A percentile compares a stretch with the other conserved stretches of the same genome.
Conservation (phyloP, 2,888 invertebrate genomes). For the Napeogenes inachia region DNA sequence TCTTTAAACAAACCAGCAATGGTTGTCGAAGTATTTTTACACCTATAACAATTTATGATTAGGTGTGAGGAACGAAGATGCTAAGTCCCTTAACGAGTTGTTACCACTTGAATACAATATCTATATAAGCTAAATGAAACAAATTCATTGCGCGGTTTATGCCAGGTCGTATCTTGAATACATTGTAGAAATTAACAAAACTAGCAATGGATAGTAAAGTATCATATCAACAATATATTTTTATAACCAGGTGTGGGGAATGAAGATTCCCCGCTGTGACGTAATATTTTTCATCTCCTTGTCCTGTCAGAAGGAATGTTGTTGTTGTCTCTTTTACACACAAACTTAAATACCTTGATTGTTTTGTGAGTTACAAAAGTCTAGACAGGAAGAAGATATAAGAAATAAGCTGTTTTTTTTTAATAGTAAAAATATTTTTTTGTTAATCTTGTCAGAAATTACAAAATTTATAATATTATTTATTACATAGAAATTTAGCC, state of each 20-base stretch:
- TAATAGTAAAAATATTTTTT: too few species aligned
- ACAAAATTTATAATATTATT: too few species aligned
- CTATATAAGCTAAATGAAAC: conserved; percentile 9
- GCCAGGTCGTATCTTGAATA: neutral
- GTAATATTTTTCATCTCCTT: conserved; percentile 72
- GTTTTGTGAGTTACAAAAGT: conserved; percentile 39
- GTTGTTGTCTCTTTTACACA: conserved; percentile 66
- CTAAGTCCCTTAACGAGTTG: conserved; percentile 4
- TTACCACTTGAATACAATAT: neutral
- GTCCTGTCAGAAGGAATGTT: conserved; percentile 63
- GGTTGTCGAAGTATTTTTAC: neutral
- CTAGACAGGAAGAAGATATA: conserved; percentile 25
- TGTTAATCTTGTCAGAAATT: too few species aligned
- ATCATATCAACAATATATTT: neutral
- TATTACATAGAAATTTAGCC: too few species aligned
- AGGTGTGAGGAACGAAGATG: conserved; percentile 1
- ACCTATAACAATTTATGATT: conserved; percentile 1
- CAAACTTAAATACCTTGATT: conserved; percentile 69
- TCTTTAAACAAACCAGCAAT: conserved; percentile 10
- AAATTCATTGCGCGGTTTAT: conserved; percentile 39
- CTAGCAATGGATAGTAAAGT: conserved; percentile 33
- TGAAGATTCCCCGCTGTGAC: conserved; percentile 72
- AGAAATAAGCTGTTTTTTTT: neutral
- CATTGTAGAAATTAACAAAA: conserved; percentile 21
- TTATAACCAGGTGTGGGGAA: conserved; percentile 31